Evolutionary conservation across 30 jellyfish, hydroid and myxozoan genomes (phyloP), one percentile per base, ranked within the genome.

Genomic region (Clytia hemisphaerica): DNA sequence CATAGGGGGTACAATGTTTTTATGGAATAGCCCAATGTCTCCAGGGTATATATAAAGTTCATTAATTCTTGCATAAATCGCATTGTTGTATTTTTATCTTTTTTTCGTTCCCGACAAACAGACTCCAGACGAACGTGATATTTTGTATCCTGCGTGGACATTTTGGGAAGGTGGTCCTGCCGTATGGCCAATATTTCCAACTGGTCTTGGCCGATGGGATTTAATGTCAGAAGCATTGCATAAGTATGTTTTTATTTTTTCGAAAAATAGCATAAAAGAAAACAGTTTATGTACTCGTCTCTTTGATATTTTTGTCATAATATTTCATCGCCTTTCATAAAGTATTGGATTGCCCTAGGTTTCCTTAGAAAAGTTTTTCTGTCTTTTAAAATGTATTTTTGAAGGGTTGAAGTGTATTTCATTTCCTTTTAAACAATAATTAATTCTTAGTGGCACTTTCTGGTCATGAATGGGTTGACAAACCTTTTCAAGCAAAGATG

Each of bases 141-240:
- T 85, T 48, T 30, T 85, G 76, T 85, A 85, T 73, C 95, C 95
- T 4, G 95, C 95, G 9, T 85, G 95, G 95, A 71, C 95, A 27
- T 85, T 85, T 58, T 85, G 95, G 95, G 95, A 77, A 61, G 95
- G 95, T 24, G 95, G 95, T 10, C 95, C 95, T 38, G 95, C 95
- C 12, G 79, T 85, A 2, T 73, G 95, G 93, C 93, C 95, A 45
- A 83, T 83, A 33, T 85, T 76, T 47, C 95, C 95, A 34, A 77
- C 89, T 61, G 95, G 95, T 22, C 36, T 85, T 45, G 95, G 95
- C 25, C 33, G 95, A 71, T 85, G 95, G 95, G 95, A 85, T 63
- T 33, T 85, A 24, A 82, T 76, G 37, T 34, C 38, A 22, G 89
- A 85, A 16, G 66, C 45, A 2, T 69, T 85, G 37, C 38, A 79